These are phyloP conservation scores for Trigoniulus corallinus DNA, from an alignment of 1,140 invertebrate species.

Conservation along the genomic window DNA sequence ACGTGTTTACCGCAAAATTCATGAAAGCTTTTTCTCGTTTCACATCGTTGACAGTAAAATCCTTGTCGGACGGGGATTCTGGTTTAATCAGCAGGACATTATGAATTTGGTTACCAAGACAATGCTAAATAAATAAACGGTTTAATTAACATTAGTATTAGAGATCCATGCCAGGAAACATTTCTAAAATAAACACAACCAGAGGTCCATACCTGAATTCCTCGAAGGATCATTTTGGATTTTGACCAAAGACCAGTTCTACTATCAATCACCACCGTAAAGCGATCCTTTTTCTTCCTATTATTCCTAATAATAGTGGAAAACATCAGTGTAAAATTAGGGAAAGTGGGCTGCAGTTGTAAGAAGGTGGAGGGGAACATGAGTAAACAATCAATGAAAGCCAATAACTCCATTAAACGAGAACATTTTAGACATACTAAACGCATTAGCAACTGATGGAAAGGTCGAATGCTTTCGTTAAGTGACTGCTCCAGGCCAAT, in stretches of 20 bases:
- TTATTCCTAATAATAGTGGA: not conserved
- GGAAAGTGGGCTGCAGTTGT: not conserved
- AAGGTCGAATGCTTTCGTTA: too few species aligned
- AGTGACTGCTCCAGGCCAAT: too few species aligned
- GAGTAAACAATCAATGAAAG: too few species aligned
- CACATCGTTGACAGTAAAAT: not conserved
- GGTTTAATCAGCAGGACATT: not conserved
- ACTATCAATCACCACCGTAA: not conserved
- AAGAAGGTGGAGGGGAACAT: too few species aligned
- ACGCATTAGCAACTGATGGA: too few species aligned
- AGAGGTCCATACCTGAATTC: not conserved
- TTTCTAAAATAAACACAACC: not conserved
- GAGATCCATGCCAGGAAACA: not conserved
- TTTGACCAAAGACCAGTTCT: not conserved
- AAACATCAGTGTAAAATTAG: not conserved
- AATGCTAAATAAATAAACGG: not conserved
- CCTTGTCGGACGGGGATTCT: not conserved
- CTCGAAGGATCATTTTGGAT: not conserved
- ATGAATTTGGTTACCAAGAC: not conserved
- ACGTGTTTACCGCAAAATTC: not conserved
- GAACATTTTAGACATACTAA: too few species aligned
- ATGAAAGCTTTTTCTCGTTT: not conserved
- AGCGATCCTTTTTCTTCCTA: not conserved
- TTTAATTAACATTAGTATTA: not conserved
- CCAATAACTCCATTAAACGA: too few species aligned